These are phyloP conservation scores for Prionace glauca DNA, from an alignment of 2,797 vertebrate genomes.

Conservation along the genomic window DNA sequence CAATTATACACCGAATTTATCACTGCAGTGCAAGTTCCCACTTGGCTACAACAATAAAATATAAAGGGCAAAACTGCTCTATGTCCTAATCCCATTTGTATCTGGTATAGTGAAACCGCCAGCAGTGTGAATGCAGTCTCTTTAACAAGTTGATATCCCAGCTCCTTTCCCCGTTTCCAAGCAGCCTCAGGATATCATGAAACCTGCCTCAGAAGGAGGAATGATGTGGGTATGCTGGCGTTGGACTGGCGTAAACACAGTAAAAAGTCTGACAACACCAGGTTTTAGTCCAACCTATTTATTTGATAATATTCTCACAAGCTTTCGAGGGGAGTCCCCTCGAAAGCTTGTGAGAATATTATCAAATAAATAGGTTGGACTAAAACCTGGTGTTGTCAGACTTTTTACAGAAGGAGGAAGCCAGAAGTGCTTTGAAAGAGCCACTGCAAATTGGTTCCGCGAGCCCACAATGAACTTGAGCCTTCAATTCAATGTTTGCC, in stretches of 20 bases:
- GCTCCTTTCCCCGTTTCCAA: neutral
- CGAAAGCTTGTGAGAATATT: too few relatives aligned
- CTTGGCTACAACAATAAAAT: neutral
- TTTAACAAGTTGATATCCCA: neutral
- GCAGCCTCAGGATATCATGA: too few relatives aligned
- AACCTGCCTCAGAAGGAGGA: neutral
- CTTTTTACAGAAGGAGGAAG: neutral
- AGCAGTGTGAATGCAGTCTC: neutral
- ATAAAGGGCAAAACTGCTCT: neutral
- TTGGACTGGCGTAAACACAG: too few relatives aligned
- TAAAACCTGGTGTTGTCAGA: too few relatives aligned
- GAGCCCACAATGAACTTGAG: neutral
- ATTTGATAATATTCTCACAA: too few relatives aligned
- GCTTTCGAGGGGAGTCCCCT: too few relatives aligned
- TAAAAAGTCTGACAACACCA: too few relatives aligned
- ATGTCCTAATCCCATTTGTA: neutral
- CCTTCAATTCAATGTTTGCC: neutral
- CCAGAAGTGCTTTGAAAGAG: neutral
- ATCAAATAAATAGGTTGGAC: too few relatives aligned
- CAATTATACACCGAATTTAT: neutral
- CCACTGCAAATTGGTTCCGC: neutral
- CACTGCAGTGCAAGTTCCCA: neutral
- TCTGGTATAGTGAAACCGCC: neutral
- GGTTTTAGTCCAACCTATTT: too few relatives aligned
- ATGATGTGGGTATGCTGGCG: too few relatives aligned